Percentiles rank a stretch among this genome's conserved stretches.
Conservation (phyloP, 2,888 invertebrate genomes). For the Pachycephus smyrnensis region DNA sequence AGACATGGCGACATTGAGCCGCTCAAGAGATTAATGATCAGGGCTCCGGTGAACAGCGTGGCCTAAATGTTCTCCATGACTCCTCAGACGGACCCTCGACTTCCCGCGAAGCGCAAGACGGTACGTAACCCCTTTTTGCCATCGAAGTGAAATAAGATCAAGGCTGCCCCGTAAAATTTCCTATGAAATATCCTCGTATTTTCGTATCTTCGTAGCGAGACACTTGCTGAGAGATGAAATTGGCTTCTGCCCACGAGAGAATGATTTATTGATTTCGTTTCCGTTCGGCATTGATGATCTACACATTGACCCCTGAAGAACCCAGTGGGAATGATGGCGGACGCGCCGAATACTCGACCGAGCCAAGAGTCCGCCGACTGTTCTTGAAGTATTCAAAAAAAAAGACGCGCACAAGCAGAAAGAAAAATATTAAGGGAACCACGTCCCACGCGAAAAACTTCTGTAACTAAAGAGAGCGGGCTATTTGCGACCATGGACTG, state of each 20-base stretch:
- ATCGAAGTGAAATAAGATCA: not conserved
- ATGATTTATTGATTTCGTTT: not conserved
- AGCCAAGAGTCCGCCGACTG: not conserved
- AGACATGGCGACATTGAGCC: slow-evolving; percentile 16
- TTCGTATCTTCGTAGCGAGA: not conserved
- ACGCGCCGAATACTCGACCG: not conserved
- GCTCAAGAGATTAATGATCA: slow-evolving; percentile 16
- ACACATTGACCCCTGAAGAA: not conserved
- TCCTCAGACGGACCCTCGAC: not conserved
- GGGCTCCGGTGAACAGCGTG: not conserved
- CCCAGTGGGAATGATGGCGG: not conserved
- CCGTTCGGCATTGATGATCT: not conserved
- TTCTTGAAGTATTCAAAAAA: not conserved
- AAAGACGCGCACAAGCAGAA: not conserved
- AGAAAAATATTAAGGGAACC: not conserved
- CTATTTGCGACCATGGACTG: slow-evolving; percentile 28
- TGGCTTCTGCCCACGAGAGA: not conserved
- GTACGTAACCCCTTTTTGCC: not conserved
- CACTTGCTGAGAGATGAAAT: not conserved
- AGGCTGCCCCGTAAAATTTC: not conserved
- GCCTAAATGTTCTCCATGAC: slow-evolving; percentile 10
- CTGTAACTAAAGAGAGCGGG: not conserved
- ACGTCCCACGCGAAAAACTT: not conserved
- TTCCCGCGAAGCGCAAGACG: slow-evolving; percentile 2
- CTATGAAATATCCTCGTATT: not conserved